Percentiles rank a stretch among this genome's conserved stretches.
Conservation (phyloP, 2,113 vertebrate species). For the Sula dactylatra region DNA sequence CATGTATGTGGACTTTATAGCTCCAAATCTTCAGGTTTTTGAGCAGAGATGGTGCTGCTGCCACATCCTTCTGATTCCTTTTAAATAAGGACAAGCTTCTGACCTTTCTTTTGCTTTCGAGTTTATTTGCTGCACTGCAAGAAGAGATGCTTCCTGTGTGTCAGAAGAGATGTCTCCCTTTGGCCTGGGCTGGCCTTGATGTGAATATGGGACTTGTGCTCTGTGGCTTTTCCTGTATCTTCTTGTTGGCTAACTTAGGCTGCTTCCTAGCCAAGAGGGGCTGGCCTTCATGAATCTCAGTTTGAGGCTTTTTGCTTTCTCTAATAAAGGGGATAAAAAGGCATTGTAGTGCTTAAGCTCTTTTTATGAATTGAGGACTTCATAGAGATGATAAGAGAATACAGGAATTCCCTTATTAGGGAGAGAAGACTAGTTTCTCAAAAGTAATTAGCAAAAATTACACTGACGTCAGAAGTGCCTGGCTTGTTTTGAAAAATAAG, state of each 20-base stretch:
- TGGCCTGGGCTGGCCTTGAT: not conserved
- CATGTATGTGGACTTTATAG: not conserved
- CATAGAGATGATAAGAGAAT: not conserved
- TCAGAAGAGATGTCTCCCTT: not conserved
- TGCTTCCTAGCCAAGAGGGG: not conserved
- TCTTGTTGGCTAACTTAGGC: not conserved
- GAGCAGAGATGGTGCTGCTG: not conserved
- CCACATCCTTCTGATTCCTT: not conserved
- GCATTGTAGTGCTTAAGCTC: not conserved
- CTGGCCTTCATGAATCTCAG: not conserved
- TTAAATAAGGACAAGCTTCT: not conserved
- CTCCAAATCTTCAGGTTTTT: not conserved
- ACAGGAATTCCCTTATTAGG: not conserved
- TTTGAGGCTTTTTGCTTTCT: not conserved
- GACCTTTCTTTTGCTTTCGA: not conserved
- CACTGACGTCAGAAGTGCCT: not conserved
- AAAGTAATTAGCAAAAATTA: not conserved
- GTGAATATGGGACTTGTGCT: not conserved
- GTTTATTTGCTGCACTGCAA: not conserved
- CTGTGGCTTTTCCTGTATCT: not conserved
- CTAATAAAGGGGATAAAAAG: not conserved
- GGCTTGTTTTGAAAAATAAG: conserved; percentile 10
- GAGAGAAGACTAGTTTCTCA: not conserved
- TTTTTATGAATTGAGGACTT: not conserved
- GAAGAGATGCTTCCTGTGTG: not conserved